These are phyloP conservation scores for Poecilia picta DNA, from an alignment of 2,797 vertebrate species.

Conservation along the genomic window DNA sequence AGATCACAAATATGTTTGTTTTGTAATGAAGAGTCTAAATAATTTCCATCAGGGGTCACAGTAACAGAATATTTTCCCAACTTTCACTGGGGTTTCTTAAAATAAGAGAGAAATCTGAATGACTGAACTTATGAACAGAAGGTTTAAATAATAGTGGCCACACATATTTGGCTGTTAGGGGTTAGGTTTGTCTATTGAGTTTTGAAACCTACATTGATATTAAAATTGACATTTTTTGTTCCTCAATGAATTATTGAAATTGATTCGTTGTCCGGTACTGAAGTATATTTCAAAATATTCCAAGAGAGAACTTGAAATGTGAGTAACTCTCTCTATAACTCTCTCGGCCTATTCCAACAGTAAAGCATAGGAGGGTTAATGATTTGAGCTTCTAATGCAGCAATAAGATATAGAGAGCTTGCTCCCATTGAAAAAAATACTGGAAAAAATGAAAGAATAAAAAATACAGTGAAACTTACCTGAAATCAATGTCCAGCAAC, in stretches of 20 bases:
- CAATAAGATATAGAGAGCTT: not conserved
- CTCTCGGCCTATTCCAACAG: not conserved
- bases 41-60: too few species aligned
- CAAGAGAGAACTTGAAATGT: not conserved
- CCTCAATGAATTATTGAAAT: not conserved
- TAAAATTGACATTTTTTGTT: not conserved
- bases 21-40: too few species aligned
- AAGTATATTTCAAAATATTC: not conserved
- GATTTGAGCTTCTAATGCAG: not conserved
- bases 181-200: too few species aligned
- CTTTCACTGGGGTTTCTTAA: too few species aligned
- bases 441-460: not conserved
- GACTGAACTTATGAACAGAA: too few species aligned
- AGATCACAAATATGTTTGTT: too few species aligned
- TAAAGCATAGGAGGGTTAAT: not conserved
- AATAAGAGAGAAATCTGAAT: too few species aligned
- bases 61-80: too few species aligned
- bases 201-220: too few species aligned
- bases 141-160: too few species aligned
- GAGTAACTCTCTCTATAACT: not conserved
- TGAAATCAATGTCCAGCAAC: slow-evolving; percentile 95
- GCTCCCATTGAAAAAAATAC: not conserved
- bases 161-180: too few species aligned
- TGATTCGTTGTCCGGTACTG: not conserved
- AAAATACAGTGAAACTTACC: slow-evolving; percentile 73